Percentiles rank a stretch among this genome's conserved stretches.
Evolutionary conservation across 2,888 invertebrate genomes (phyloP).

Genomic region (Drosophila nr. perissopoda): DNA sequence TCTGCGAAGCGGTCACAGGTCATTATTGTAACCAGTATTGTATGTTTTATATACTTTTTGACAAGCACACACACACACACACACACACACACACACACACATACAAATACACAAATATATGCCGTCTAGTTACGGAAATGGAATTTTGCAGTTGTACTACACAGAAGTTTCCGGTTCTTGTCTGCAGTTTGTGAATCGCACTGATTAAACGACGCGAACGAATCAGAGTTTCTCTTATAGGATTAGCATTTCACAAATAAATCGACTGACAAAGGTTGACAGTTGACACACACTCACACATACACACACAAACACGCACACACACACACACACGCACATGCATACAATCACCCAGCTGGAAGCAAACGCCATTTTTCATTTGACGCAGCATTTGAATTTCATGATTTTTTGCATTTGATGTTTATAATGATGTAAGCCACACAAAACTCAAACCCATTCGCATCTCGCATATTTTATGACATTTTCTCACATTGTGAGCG

Average conservation of each 20-base stretch:
- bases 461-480: conserved; percentile 4
- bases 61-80: not conserved
- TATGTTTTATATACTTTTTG: not conserved
- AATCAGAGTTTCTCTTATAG: conserved; percentile 52
- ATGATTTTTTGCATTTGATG: conserved; percentile 43
- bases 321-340: conserved; percentile 8
- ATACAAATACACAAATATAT: not conserved
- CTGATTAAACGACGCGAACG: conserved; percentile 63
- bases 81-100: not conserved
- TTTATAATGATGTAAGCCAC: conserved; percentile 23
- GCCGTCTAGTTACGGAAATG: conserved; percentile 65
- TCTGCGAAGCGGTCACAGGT: not conserved
- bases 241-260: conserved; percentile 76
- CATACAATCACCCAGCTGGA: conserved; percentile 12
- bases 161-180: conserved; percentile 60
- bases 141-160: conserved; percentile 70
- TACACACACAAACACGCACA: conserved; percentile 11
- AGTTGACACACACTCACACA: conserved; percentile 55
- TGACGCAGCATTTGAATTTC: conserved; percentile 19
- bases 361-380: conserved; percentile 45
- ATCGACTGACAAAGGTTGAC: conserved; percentile 80
- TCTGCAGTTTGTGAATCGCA: conserved; percentile 53
- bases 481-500: conserved; percentile 9
- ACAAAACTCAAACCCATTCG: not conserved
- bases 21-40: conserved; percentile 1